Base-by-base conservation (phyloP, 2,113 vertebrate genomes). In the Otis tarda region DNA sequence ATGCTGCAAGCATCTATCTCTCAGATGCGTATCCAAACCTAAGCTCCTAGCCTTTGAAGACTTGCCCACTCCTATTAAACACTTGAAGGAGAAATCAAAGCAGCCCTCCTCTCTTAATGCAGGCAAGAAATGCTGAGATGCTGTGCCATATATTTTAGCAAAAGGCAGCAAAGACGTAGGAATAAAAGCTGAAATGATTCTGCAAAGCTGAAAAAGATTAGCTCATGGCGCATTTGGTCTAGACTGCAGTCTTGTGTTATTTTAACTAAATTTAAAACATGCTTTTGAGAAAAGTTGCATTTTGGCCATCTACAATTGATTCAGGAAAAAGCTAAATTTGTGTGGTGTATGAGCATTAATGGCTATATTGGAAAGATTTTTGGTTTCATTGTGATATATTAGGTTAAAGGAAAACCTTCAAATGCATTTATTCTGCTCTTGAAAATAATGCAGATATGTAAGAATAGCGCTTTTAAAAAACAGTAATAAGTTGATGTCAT, bases 201-300 rank as follows among this genome's bases (percentile, higher is more conserved):
- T 82, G 80, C 13, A 59, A 60, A 83, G 84, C 63, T 88, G 81
- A 93, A 95, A 56, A 90, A 93, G 65, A 75, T 86, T 93, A 93
- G 49, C 60, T 95, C 49, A 19, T 64, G 68, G 55, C 5, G 1
- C 9, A 9, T 83, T 94, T 89, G 56, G 76, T 84, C 82, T 93
- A 88, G 63, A 79, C 64, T 89, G 55, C 68, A 57, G 53, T 65
- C 77, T 77, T 87, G 50, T 0, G 0, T 89, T 92, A 69, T 90
- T 93, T 90, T 88, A 86, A 89, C 82, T 80, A 91, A 89, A 93
- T 93, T 94, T 85, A 78, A 96, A 97, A 68, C 6, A 13, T 52
- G n/a, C 68, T 87, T 85, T 90, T 92, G 81, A 75, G 92, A 94
- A 69, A 63, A 28, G 33, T 75, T 89, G 60, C 7, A 3, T 91